Evolutionary conservation across 2,797 vertebrate genomes (phyloP).

Genomic region (Gobionotothen gibberifrons): DNA sequence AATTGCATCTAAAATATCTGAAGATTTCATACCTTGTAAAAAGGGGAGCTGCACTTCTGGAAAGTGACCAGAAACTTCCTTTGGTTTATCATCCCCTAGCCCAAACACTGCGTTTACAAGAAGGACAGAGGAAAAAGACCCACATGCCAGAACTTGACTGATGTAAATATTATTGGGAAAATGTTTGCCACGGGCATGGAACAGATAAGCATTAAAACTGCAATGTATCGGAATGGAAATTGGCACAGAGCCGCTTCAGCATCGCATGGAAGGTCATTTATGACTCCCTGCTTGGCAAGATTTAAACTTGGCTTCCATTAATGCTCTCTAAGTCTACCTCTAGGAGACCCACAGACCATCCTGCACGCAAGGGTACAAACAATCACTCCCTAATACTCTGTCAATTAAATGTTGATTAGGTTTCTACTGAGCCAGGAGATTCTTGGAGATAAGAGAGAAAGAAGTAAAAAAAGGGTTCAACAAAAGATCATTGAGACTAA

Average conservation of each 20-base stretch:
- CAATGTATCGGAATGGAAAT: conserved; percentile 64
- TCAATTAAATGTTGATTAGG: conserved; percentile 53
- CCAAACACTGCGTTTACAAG: conserved; percentile 53
- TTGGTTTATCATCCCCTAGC: conserved; percentile 34
- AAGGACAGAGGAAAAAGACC: conserved; percentile 45
- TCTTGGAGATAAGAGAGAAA: conserved; percentile 38
- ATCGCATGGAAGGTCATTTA: conserved; percentile 65
- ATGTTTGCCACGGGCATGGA: conserved; percentile 63
- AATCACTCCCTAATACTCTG: conserved; percentile 49
- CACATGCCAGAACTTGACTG: conserved; percentile 46
- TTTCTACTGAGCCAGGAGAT: conserved; percentile 53
- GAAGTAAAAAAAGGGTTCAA: conserved; percentile 15
- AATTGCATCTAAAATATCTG: neutral
- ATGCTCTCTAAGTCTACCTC: conserved; percentile 44
- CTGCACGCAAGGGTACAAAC: conserved; percentile 64
- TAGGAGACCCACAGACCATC: conserved; percentile 54
- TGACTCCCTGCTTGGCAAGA: conserved; percentile 62
- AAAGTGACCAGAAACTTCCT: conserved; percentile 27
- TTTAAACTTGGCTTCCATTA: conserved; percentile 58
- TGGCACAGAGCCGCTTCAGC: conserved; percentile 52
- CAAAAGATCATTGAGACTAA: conserved; percentile 12
- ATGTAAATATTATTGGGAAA: conserved; percentile 68
- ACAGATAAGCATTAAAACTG: conserved; percentile 71
- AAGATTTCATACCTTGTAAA: conserved; percentile 4
- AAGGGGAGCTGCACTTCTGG: conserved; percentile 16